These are phyloP conservation scores for Azorinus chamasolen DNA, from an alignment of 2,888 invertebrate genomes.

Conservation along the genomic window DNA sequence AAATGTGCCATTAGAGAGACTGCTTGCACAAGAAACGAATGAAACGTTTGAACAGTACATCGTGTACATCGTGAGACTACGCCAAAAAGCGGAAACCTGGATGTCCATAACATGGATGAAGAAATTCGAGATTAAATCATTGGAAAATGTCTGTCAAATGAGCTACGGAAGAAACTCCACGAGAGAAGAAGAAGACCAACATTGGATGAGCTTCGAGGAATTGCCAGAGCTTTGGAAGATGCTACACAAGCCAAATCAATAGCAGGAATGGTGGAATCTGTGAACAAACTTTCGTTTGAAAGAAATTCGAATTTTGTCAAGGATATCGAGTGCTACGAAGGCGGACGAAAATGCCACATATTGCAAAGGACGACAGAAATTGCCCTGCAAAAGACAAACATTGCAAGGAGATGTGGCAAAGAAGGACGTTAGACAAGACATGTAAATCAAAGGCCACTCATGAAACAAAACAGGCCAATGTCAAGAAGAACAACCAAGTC, in stretches of 20 bases:
- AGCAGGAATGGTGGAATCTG: too few relatives aligned
- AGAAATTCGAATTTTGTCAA: too few relatives aligned
- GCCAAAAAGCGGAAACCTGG: constrained; percentile 40
- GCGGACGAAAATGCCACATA: too few relatives aligned
- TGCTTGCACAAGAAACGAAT: constrained; percentile 21
- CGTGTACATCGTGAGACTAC: constrained; percentile 30
- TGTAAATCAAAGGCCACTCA: too few relatives aligned
- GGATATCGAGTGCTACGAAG: too few relatives aligned
- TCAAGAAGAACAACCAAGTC: too few relatives aligned
- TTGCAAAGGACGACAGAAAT: too few relatives aligned
- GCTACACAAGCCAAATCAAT: constrained; percentile 26
- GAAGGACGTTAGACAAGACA: too few relatives aligned
- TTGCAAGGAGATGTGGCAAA: too few relatives aligned
- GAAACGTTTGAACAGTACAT: constrained; percentile 56
- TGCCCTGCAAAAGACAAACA: too few relatives aligned
- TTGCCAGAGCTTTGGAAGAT: constrained; percentile 36
- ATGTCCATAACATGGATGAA: constrained; percentile 37
- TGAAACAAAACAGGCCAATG: too few relatives aligned
- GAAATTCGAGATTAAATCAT: constrained; percentile 61
- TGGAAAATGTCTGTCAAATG: constrained; percentile 35
- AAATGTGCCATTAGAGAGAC: constrained; percentile 40
- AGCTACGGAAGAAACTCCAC: constrained; percentile 40
- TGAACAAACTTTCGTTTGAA: too few relatives aligned
- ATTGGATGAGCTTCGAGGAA: constrained; percentile 29
- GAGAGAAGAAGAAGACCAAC: constrained; percentile 40